Percentiles rank a stretch among this genome's conserved stretches.
Evolutionary conservation across 2,888 invertebrate genomes (phyloP).

Genomic region (Nomada fucata): DNA sequence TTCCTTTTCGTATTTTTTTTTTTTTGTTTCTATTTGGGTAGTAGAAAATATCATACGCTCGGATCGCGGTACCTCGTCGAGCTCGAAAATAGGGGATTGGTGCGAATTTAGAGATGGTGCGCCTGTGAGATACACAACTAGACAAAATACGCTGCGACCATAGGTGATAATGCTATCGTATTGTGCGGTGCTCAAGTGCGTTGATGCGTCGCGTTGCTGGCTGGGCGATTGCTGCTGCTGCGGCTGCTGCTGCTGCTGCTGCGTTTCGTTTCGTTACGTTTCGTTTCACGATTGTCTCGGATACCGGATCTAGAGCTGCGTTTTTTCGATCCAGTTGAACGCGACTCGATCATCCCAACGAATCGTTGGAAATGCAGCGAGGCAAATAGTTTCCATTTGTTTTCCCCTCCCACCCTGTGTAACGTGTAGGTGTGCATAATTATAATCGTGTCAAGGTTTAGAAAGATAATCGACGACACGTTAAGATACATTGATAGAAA

Average conservation of each 20-base stretch:
- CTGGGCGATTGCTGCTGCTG: slow-evolving; percentile 62
- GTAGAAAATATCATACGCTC: no score
- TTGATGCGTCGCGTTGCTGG: slow-evolving; percentile 69
- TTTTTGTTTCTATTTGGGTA: no score
- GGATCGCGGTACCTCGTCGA: slow-evolving; percentile 63
- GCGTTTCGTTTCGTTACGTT: slow-evolving; percentile 47
- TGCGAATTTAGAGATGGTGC: slow-evolving; percentile 67
- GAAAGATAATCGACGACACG: background rate
- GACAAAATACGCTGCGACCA: slow-evolving; percentile 60
- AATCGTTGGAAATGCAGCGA: background rate
- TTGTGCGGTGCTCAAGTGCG: slow-evolving; percentile 74
- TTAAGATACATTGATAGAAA: background rate
- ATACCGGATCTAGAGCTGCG: slow-evolving; percentile 42
- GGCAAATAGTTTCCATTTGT: slow-evolving; percentile 8
- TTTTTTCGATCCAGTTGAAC: background rate
- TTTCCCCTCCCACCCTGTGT: background rate
- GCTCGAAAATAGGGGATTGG: slow-evolving; percentile 44
- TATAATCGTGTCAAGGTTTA: background rate
- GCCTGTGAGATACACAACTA: slow-evolving; percentile 64
- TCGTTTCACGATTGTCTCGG: slow-evolving; percentile 45
- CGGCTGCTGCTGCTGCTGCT: slow-evolving; percentile 37
- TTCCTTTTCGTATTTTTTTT: background rate
- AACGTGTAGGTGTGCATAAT: background rate
- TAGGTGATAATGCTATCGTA: slow-evolving; percentile 59
- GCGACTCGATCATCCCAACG: background rate